Conservation (phyloP, 2,113 vertebrate genomes). For the Penelope pileata region DNA sequence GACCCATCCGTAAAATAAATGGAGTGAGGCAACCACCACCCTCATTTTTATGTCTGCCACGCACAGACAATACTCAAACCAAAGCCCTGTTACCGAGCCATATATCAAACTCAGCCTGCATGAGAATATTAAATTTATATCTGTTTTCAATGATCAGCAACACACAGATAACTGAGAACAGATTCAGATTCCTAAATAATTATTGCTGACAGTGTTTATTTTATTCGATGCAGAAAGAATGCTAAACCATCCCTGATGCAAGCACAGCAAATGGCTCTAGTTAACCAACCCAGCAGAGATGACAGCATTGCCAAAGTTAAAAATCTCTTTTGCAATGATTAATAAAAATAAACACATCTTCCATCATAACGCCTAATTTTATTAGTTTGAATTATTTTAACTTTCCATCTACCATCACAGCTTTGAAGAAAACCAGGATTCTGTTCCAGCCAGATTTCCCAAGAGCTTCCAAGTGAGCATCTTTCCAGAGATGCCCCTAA, state of each 20-base stretch:
- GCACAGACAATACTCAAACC: background rate
- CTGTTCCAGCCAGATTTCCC: background rate
- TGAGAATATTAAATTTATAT: background rate
- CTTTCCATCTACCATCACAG: background rate
- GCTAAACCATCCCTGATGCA: background rate
- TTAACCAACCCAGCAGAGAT: background rate
- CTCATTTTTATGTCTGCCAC: background rate
- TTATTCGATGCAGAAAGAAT: background rate
- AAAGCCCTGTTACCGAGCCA: background rate
- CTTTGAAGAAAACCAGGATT: background rate
- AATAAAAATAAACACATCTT: background rate
- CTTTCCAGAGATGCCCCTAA: background rate
- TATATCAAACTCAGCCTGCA: background rate
- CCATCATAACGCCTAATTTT: background rate
- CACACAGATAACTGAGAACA: background rate
- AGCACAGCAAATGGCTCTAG: background rate
- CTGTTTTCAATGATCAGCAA: conserved; percentile 7
- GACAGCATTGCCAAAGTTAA: background rate
- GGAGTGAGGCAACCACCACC: background rate
- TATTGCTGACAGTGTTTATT: background rate
- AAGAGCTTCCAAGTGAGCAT: background rate
- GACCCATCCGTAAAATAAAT: background rate
- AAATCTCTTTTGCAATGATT: background rate
- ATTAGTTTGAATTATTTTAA: background rate
- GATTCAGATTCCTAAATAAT: conserved; percentile 12